phyloP scores from a whole-genome alignment of 2,797 vertebrate genomes.

The Channallabes apus region DNA sequence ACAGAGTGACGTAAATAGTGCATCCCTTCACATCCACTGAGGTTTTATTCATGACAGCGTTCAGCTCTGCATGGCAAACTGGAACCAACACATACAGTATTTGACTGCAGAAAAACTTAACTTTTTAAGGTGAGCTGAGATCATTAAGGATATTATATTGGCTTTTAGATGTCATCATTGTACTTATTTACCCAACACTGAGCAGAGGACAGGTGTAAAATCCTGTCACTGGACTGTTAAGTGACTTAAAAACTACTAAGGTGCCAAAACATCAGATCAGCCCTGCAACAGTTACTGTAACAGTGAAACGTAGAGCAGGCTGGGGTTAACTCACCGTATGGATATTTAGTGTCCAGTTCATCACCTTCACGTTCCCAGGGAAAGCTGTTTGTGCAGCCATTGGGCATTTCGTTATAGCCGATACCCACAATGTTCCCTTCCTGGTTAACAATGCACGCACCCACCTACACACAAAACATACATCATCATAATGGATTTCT shows the following conservation, averaged over 20 bases:
- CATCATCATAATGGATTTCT: no score
- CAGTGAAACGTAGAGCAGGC: background rate
- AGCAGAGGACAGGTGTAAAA: no score
- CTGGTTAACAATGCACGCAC: constrained; percentile 6
- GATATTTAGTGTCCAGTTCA: background rate
- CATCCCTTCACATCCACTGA: constrained; percentile 91
- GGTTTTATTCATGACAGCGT: constrained; percentile 98
- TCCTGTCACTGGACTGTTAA: no score
- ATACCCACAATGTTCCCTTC: background rate
- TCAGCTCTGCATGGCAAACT: constrained; percentile 95
- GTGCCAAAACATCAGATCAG: no score
- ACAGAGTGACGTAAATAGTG: constrained; percentile 90
- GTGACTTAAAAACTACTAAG: no score
- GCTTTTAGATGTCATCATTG: background rate
- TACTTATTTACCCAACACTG: background rate
- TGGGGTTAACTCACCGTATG: background rate
- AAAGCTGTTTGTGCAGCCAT: background rate
- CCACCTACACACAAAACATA: background rate
- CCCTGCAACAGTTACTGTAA: background rate
- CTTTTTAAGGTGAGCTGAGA: background rate
- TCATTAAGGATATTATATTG: background rate
- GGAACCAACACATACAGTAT: constrained; percentile 25
- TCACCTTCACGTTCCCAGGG: fast-evolving
- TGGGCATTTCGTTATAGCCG: constrained; percentile 5
- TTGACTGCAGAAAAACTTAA: background rate